phyloP scores from a whole-genome alignment of 2,888 invertebrate species.

The Allophyes oxyacanthae region DNA sequence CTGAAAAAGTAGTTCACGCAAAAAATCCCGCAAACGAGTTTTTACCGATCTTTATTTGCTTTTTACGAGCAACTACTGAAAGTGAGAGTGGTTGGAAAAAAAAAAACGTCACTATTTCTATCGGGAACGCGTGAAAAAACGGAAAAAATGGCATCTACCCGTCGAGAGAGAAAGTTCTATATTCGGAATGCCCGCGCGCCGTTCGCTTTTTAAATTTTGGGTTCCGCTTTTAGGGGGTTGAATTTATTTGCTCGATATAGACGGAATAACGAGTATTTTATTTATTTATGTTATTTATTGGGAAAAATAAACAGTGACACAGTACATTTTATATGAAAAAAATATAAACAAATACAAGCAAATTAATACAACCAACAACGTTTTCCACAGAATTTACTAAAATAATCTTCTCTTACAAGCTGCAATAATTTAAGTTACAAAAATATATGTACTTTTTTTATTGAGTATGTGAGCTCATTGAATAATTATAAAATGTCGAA shows the following conservation, averaged over 20 bases:
- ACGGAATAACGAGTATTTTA: not conserved
- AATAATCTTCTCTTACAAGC: too few species aligned
- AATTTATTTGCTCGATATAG: not conserved
- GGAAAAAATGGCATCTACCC: slow-evolving; percentile 73
- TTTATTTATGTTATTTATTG: too few species aligned
- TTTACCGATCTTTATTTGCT: slow-evolving; percentile 85
- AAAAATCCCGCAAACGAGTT: slow-evolving; percentile 78
- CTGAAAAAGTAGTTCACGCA: slow-evolving; percentile 71
- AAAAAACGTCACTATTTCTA: slow-evolving; percentile 88
- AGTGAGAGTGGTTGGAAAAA: slow-evolving; percentile 82
- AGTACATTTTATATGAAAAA: too few species aligned
- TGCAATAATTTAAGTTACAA: too few species aligned
- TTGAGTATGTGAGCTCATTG: too few species aligned
- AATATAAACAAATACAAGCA: too few species aligned
- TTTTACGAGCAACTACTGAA: slow-evolving; percentile 83
- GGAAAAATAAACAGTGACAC: too few species aligned
- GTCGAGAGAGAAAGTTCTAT: slow-evolving; percentile 85
- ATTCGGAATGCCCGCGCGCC: slow-evolving; percentile 79
- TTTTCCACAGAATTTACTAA: too few species aligned
- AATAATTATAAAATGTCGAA: too few species aligned
- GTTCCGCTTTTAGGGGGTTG: slow-evolving; percentile 31
- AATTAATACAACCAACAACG: too few species aligned
- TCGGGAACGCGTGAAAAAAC: slow-evolving; percentile 79
- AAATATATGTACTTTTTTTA: too few species aligned
- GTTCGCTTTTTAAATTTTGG: slow-evolving; percentile 62